Percentiles rank a stretch among this genome's conserved stretches.
phyloP scores from a whole-genome alignment of 2,797 vertebrate genomes.

The Dromococcyx pavoninus region DNA sequence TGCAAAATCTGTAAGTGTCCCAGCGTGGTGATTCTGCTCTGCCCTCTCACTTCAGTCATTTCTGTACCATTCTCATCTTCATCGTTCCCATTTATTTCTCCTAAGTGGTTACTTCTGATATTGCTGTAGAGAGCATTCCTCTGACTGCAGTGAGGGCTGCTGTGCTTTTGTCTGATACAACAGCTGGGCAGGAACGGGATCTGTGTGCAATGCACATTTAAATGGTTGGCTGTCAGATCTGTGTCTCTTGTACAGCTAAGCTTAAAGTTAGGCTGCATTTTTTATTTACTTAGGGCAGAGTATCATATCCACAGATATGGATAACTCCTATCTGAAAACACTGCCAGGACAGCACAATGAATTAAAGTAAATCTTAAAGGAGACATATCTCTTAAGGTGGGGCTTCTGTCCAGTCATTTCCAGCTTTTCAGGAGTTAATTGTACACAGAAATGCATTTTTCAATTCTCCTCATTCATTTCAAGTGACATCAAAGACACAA shows the following conservation, averaged over 20 bases:
- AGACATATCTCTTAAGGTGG: not conserved
- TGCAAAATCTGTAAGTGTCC: slow-evolving; percentile 95
- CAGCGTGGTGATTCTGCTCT: not conserved
- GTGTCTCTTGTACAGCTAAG: not conserved
- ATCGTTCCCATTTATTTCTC: not conserved
- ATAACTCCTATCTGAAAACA: not conserved
- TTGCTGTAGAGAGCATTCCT: not conserved
- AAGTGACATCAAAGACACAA: not conserved
- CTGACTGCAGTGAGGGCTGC: not conserved
- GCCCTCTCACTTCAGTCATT: not conserved
- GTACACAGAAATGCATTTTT: not conserved
- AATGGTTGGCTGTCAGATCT: not conserved
- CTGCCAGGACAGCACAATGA: not conserved
- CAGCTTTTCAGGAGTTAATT: not conserved
- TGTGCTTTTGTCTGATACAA: not conserved
- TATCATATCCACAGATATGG: not conserved
- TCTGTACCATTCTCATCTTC: not conserved
- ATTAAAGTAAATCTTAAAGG: not conserved
- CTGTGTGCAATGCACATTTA: not conserved
- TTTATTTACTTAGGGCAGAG: not conserved
- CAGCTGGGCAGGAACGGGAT: not conserved
- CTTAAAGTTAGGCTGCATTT: not conserved
- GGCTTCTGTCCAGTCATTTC: not conserved
- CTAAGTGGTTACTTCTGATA: not conserved
- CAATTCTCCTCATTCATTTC: not conserved